Conservation (phyloP, 2,113 vertebrate genomes). For the Embiotoca jacksoni region DNA sequence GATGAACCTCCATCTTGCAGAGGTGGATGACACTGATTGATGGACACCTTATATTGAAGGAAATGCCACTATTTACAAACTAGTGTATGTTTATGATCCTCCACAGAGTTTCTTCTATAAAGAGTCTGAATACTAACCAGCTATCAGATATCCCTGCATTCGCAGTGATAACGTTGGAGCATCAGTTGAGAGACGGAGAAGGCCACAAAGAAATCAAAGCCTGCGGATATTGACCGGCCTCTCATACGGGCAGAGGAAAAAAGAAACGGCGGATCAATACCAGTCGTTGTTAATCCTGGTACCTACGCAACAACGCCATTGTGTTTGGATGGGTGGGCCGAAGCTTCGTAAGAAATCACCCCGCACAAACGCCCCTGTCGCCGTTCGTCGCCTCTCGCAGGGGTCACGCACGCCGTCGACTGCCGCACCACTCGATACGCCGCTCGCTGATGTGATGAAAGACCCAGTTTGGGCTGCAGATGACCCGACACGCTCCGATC, state of each 20-base stretch:
- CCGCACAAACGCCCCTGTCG: conserved; percentile 33
- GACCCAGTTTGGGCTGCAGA: conserved; percentile 15
- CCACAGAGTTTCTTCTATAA: background rate
- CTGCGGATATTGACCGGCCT: conserved; percentile 69
- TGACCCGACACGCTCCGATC: conserved; percentile 1
- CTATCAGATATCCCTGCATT: conserved; percentile 30
- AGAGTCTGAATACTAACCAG: background rate
- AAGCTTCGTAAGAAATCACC: conserved; percentile 50
- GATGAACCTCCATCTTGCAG: too few species aligned
- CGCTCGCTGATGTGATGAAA: conserved; percentile 32
- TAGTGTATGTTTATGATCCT: background rate
- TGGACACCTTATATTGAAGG: background rate
- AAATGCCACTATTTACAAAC: background rate
- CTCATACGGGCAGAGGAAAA: conserved; percentile 59
- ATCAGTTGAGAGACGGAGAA: conserved; percentile 15
- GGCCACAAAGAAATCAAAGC: conserved; percentile 75
- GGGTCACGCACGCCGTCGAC: conserved; percentile 8
- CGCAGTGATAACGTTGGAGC: conserved; percentile 22
- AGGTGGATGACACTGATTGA: too few species aligned
- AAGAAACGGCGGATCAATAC: conserved; percentile 70
- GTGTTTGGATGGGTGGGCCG: conserved; percentile 61
- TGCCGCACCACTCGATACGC: conserved; percentile 24
- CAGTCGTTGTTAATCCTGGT: conserved; percentile 69
- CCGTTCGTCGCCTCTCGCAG: conserved; percentile 19
- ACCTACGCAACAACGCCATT: conserved; percentile 65